Base-by-base conservation (phyloP, 2,888 invertebrate genomes). In the Malthinus seriepunctatus region DNA sequence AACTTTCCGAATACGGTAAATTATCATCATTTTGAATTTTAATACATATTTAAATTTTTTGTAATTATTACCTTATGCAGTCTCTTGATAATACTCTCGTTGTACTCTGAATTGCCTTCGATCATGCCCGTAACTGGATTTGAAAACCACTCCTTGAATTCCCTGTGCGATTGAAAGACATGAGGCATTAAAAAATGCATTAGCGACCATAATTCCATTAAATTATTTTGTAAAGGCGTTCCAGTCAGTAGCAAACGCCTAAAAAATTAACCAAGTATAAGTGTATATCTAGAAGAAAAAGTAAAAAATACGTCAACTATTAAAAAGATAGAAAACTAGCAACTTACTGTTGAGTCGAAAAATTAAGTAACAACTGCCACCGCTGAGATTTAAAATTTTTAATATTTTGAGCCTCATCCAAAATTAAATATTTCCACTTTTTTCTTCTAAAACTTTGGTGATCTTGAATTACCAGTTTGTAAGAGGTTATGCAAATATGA, bases 341-440 rank as follows among this genome's bases (percentile, higher is more conserved):
- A 46, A 76, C 81, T 81, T 77, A 90, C 91, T 91, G 87, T 76
- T 95, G 91, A 0, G 95, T 93, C 74, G 95, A 91, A 78, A 97
- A 95, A 79, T 96, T 97, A 55, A 99, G 82, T 66, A 99, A 80
- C 73, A 96, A 85, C 80, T 98, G 98, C 99, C 99, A 99, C 63
- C 99, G 84, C 77, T 98, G 98, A 12, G 97, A 97, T 78, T 98
- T 98, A 78, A 98, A 99, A 81, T 99, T 99, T 81, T 99, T 99
- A 62, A 99, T 99, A 77, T 99, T 98, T 78, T 99, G 99, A 34
- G 98, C 98, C 81, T 97, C 98, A 76, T 99, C 98, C 52, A 99
- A 84, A 66, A 99, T 95, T 47, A 99, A 85, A 79, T 98, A 99
- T 77, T 95, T 95, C 98, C 99, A 99, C 67, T 95, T 93, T 81